These are phyloP conservation scores for Ophioderma brevispina DNA, from an alignment of 35 echinoderm and acorn worm genomes.

Conservation along the genomic window DNA sequence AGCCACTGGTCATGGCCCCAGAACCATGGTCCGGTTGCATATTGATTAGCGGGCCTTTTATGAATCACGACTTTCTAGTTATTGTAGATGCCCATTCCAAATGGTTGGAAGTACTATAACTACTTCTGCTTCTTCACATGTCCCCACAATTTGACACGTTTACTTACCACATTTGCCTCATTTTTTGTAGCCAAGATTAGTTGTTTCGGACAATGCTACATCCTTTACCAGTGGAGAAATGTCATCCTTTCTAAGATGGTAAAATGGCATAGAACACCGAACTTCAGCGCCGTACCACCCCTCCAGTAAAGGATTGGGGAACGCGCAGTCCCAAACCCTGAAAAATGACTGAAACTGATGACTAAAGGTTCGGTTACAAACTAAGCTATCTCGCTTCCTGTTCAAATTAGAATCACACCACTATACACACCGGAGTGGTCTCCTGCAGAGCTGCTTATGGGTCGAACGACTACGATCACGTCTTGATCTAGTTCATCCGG, in stretches of 20 bases:
- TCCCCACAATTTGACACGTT: slow-evolving; percentile 40
- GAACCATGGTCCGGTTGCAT: slow-evolving; percentile 30
- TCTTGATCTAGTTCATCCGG: no score
- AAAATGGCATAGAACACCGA: slow-evolving; percentile 34
- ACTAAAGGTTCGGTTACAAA: neutral
- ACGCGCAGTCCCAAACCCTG: slow-evolving; percentile 9
- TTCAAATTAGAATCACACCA: slow-evolving; percentile 8
- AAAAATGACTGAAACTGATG: neutral
- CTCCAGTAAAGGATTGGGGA: slow-evolving; percentile 9
- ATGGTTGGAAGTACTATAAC: no score
- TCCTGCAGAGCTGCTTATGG: slow-evolving; percentile 14
- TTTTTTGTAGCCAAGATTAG: slow-evolving; percentile 53
- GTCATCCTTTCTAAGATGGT: slow-evolving; percentile 34
- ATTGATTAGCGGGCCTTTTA: slow-evolving; percentile 51
- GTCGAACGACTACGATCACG: no score
- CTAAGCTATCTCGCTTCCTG: slow-evolving; percentile 13
- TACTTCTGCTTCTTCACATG: no score
- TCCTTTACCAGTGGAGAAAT: slow-evolving; percentile 61
- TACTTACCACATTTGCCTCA: slow-evolving; percentile 50
- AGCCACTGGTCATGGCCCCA: slow-evolving; percentile 50
- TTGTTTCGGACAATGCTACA: slow-evolving; percentile 75
- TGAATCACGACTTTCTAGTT: slow-evolving; percentile 47
- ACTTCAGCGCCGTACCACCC: neutral
- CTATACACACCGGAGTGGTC: neutral
- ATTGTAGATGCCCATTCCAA: slow-evolving; percentile 45